phyloP scores from a whole-genome alignment of 2,888 invertebrate genomes.

The Trichacis sp. region DNA sequence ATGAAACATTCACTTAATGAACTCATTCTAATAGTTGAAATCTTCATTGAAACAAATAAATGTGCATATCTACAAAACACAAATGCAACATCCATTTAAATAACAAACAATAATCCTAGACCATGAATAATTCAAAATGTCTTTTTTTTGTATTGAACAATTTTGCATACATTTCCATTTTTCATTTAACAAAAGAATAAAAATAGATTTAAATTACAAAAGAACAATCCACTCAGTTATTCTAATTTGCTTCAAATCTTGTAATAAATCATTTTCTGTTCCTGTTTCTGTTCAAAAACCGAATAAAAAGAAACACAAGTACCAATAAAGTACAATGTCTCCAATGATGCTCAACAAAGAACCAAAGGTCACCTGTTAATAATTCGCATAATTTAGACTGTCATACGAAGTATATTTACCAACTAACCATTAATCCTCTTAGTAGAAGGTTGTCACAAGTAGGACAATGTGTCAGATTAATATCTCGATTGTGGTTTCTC shows the following conservation, averaged over 20 bases:
- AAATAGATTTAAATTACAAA: too few relatives aligned
- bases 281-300: too few relatives aligned
- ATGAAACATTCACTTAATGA: too few relatives aligned
- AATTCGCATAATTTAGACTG: not conserved
- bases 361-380: conserved; percentile 3
- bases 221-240: too few relatives aligned
- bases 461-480: conserved; percentile 10
- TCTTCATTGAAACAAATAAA: conserved; percentile 4
- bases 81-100: too few relatives aligned
- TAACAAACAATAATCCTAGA: too few relatives aligned
- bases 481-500: conserved; percentile 8
- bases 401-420: conserved; percentile 8
- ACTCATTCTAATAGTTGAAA: conserved; percentile 7
- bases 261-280: too few relatives aligned
- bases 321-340: conserved; percentile 15
- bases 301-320: not conserved
- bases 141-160: too few relatives aligned
- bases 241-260: too few relatives aligned
- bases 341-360: not conserved
- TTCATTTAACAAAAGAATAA: too few relatives aligned
- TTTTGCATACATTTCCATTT: too few relatives aligned
- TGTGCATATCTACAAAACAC: conserved; percentile 23
- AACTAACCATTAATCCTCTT: conserved; percentile 4
- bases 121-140: too few relatives aligned
- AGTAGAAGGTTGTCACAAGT: conserved; percentile 10